Evolutionary conservation across 2,888 invertebrate species (phyloP).

Genomic region (Xiphydria camelus): DNA sequence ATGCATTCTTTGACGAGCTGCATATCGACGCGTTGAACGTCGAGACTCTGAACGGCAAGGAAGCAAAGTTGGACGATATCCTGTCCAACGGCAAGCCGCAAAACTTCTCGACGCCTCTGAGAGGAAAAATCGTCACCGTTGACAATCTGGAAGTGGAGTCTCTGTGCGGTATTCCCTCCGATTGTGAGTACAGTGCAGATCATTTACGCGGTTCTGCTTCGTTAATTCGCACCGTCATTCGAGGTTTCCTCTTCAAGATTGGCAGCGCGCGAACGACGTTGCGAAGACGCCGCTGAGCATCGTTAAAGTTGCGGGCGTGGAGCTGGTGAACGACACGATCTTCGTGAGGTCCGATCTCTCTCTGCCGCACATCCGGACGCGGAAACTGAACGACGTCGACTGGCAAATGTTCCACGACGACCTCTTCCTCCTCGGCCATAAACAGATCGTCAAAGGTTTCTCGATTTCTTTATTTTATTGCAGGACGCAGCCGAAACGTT

Average conservation of each 20-base stretch:
- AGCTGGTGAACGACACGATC: constrained; percentile 29
- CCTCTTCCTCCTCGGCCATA: constrained; percentile 32
- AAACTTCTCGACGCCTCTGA: constrained; percentile 17
- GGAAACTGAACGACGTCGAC: constrained; percentile 28
- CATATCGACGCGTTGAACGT: constrained; percentile 34
- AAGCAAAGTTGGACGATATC: no score
- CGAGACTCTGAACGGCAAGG: constrained; percentile 13
- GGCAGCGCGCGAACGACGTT: no score
- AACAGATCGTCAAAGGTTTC: constrained; percentile 41
- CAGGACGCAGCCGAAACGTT: no score
- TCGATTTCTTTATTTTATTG: no score
- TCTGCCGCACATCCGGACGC: constrained; percentile 24
- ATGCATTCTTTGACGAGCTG: constrained; percentile 34
- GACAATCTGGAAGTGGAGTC: constrained; percentile 34
- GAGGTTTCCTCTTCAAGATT: no score
- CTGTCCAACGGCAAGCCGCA: constrained; percentile 16
- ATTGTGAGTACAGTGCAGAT: constrained; percentile 29
- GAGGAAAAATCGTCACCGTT: constrained; percentile 26
- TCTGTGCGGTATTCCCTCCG: constrained; percentile 40
- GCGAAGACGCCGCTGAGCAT: background rate
- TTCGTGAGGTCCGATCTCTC: constrained; percentile 26
- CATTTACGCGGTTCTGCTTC: background rate
- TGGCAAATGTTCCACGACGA: constrained; percentile 28
- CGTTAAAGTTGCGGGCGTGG: background rate
- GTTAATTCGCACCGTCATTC: no score